A percentile compares a stretch with the other conserved stretches of the same genome.
Conservation (phyloP, 2,113 vertebrate species). For the Cygnus atratus region DNA sequence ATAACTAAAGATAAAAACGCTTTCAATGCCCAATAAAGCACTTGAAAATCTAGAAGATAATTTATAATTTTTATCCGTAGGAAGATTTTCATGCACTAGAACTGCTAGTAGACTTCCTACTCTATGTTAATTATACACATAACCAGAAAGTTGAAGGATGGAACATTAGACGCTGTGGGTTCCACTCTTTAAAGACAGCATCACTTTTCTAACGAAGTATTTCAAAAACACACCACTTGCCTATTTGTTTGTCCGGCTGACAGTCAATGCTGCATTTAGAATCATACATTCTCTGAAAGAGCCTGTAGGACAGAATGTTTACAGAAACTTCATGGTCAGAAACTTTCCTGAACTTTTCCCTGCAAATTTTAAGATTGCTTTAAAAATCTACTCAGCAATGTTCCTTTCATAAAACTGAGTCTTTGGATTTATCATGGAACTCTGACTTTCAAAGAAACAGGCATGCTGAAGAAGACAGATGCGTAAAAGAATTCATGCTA, state of each 20-base stretch:
- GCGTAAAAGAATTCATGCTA: background rate
- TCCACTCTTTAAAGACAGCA: background rate
- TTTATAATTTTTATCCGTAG: background rate
- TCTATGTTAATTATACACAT: background rate
- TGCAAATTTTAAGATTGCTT: background rate
- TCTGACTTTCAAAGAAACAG: background rate
- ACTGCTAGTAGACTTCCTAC: background rate
- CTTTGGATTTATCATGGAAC: background rate
- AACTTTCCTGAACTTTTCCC: background rate
- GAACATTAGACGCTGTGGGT: background rate
- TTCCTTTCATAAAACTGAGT: background rate
- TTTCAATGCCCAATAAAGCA: background rate
- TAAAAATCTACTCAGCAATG: background rate
- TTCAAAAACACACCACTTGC: background rate
- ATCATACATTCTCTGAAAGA: background rate
- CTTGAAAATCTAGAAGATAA: background rate
- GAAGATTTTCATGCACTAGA: background rate
- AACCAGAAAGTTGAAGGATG: background rate
- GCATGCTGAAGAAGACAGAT: background rate
- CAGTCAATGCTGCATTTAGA: background rate
- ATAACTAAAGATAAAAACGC: background rate
- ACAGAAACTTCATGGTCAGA: background rate
- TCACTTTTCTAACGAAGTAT: background rate
- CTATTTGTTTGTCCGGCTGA: background rate
- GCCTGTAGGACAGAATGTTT: background rate